These are phyloP conservation scores for Drosophila albomicans DNA, from an alignment of 1,140 invertebrate genomes.

Conservation along the genomic window DNA sequence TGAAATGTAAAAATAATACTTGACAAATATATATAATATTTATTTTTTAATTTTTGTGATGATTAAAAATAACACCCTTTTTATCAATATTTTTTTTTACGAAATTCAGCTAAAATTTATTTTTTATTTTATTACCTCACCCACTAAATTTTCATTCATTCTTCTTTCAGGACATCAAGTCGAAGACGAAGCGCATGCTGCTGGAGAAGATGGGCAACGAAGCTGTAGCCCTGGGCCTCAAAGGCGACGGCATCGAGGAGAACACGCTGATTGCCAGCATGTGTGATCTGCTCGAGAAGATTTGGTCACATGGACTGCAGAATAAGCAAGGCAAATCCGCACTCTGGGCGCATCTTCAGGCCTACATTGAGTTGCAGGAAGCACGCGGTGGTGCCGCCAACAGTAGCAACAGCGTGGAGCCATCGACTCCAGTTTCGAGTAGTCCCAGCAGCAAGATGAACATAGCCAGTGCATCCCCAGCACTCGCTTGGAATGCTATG, in stretches of 20 bases:
- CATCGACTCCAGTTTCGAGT: conserved; percentile 85
- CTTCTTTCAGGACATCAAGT: conserved; percentile 91
- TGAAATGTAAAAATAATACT: no score
- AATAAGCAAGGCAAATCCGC: conserved; percentile 98
- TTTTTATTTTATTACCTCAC: no score
- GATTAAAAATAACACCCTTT: no score
- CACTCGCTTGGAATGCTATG: conserved; percentile 95
- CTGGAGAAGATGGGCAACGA: conserved; percentile 99
- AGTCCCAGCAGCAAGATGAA: conserved; percentile 64
- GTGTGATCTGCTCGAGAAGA: conserved; percentile 98
- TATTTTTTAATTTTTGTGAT: no score
- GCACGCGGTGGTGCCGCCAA: conserved; percentile 86
- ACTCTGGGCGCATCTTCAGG: conserved; percentile 96
- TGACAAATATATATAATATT: no score
- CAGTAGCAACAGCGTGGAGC: conserved; percentile 84
- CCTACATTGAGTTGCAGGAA: conserved; percentile 95
- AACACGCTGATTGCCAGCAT: conserved; percentile 98
- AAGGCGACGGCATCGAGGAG: conserved; percentile 94
- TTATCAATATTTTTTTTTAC: no score
- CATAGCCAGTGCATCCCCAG: conserved; percentile 87
- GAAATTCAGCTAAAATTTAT: no score
- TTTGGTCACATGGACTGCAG: conserved; percentile 99
- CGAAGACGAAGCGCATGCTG: conserved; percentile 98
- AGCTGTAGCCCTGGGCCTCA: conserved; percentile 89
- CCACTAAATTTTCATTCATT: no score